Percentiles rank a stretch among this genome's conserved stretches.
Evolutionary conservation across 2,888 invertebrate genomes (phyloP).

Genomic region (Trissoscelio sp.): DNA sequence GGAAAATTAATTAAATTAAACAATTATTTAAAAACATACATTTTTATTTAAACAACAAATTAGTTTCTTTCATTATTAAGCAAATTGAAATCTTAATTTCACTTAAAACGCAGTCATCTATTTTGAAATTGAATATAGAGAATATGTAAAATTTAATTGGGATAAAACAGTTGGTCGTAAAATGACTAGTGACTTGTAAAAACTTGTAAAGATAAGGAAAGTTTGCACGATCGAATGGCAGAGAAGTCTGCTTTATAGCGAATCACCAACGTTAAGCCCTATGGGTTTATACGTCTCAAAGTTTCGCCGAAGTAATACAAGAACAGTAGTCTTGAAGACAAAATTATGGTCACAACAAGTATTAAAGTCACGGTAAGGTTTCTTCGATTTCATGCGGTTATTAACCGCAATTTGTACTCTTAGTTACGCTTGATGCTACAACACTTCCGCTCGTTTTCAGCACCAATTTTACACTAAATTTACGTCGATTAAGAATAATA

Average conservation of each 20-base stretch:
- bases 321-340: background rate
- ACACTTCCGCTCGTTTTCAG: background rate
- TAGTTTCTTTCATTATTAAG: too few species aligned
- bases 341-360: slow-evolving; percentile 12
- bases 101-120: too few species aligned
- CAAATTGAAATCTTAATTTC: too few species aligned
- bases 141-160: too few species aligned
- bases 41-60: too few species aligned
- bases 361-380: slow-evolving; percentile 35
- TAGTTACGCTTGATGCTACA: slow-evolving; percentile 13
- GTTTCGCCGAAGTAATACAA: slow-evolving; percentile 7
- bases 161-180: background rate
- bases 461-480: background rate
- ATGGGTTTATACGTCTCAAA: slow-evolving; percentile 16
- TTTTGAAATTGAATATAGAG: too few species aligned
- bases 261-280: slow-evolving; percentile 11
- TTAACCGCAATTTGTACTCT: slow-evolving; percentile 21
- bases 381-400: slow-evolving; percentile 38
- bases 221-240: slow-evolving; percentile 16
- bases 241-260: slow-evolving; percentile 13
- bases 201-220: slow-evolving; percentile 20
- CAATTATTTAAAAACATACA: too few species aligned
- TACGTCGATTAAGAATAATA: background rate
- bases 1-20: too few species aligned
- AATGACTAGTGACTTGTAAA: slow-evolving; percentile 10